phyloP scores from a whole-genome alignment of 2,797 vertebrate species.

The Neoniphon sammara region DNA sequence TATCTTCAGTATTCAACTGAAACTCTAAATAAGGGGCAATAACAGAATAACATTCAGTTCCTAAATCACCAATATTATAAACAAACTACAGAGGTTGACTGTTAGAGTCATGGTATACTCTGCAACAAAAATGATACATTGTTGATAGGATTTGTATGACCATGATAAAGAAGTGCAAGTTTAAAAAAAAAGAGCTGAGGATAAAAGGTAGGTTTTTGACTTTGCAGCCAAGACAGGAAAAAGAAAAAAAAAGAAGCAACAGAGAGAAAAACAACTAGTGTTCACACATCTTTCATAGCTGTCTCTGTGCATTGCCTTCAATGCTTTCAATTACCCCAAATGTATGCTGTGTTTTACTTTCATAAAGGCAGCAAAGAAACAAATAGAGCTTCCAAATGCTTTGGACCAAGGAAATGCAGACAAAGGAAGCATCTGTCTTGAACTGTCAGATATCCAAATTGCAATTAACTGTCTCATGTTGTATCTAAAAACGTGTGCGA shows the following conservation, averaged over 20 bases:
- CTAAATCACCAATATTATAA: too few relatives aligned
- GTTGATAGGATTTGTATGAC: too few relatives aligned
- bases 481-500: conserved; percentile 45
- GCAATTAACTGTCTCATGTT: conserved; percentile 47
- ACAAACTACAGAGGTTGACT: too few relatives aligned
- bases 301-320: not conserved
- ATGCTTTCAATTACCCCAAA: conserved; percentile 30
- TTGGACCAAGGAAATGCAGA: conserved; percentile 21
- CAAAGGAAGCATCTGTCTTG: conserved; percentile 3
- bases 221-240: not conserved
- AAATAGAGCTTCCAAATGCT: conserved; percentile 13
- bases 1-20: not conserved
- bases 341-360: conserved; percentile 18
- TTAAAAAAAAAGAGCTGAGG: too few relatives aligned
- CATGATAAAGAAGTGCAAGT: too few relatives aligned
- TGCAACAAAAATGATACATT: too few relatives aligned
- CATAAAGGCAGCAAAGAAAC: conserved; percentile 3
- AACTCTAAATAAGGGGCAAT: not conserved
- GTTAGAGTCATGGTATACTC: too few relatives aligned
- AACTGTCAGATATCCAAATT: conserved; percentile 31
- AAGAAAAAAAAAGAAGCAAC: not conserved
- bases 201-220: not conserved
- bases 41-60: not conserved
- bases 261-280: not conserved
- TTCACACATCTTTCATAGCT: too few relatives aligned